Evolutionary conservation across 2,888 invertebrate genomes (phyloP).

Genomic region (Thereva unica): DNA sequence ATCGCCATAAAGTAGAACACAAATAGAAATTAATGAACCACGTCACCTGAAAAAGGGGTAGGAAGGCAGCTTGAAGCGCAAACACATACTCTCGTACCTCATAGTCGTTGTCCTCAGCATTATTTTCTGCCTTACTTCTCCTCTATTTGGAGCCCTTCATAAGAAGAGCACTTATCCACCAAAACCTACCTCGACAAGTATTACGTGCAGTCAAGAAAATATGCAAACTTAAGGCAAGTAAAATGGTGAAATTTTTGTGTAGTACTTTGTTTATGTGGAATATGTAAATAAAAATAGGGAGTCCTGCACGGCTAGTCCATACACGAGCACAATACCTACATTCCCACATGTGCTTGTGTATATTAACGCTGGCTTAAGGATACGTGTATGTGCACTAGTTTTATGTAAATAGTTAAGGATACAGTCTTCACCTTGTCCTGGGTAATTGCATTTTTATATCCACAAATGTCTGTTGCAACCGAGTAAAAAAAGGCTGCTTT

Average conservation of each 20-base stretch:
- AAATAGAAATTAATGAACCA: slow-evolving; percentile 27
- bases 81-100: neutral
- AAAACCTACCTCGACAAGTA: too few species aligned
- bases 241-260: slow-evolving; percentile 7
- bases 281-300: too few species aligned
- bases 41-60: neutral
- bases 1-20: slow-evolving; percentile 11
- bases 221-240: slow-evolving; percentile 13
- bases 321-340: too few species aligned
- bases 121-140: neutral
- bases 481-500: slow-evolving; percentile 1
- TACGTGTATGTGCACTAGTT: slow-evolving; percentile 16
- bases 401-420: neutral
- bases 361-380: neutral
- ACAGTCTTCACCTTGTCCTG: slow-evolving; percentile 27
- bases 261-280: too few species aligned
- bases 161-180: neutral
- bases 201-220: slow-evolving; percentile 13
- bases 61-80: neutral
- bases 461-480: slow-evolving; percentile 25
- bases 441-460: slow-evolving; percentile 34
- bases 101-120: neutral
- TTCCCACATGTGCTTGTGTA: too few species aligned
- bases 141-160: slow-evolving; percentile 8
- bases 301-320: too few species aligned